Percentiles rank a stretch among this genome's conserved stretches.
These are phyloP conservation scores for Plutella xylostella DNA, from an alignment of 2,888 invertebrate genomes.

Conservation along the genomic window DNA sequence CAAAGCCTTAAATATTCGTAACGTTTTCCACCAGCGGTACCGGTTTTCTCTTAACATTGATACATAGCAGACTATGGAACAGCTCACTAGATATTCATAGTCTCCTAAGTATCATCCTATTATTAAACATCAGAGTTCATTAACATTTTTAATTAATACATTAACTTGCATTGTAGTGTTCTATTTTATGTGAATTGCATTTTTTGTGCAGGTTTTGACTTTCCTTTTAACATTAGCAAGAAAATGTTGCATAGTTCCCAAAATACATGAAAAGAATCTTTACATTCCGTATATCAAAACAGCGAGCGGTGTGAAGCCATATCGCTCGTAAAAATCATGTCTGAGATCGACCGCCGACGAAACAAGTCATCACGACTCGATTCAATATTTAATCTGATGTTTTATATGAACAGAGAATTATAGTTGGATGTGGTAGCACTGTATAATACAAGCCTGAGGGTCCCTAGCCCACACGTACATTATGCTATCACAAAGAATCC, in stretches of 20 bases:
- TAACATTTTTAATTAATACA: slow-evolving; percentile 52
- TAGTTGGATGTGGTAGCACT: slow-evolving; percentile 59
- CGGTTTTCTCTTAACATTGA: slow-evolving; percentile 33
- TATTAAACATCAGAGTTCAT: slow-evolving; percentile 32
- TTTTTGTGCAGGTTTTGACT: slow-evolving; percentile 67
- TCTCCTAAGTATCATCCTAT: background rate
- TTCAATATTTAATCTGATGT: too few species aligned
- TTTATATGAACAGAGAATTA: slow-evolving; percentile 57
- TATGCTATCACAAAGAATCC: slow-evolving; percentile 4
- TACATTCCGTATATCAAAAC: slow-evolving; percentile 29
- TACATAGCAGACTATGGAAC: slow-evolving; percentile 35
- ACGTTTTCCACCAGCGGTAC: slow-evolving; percentile 49
- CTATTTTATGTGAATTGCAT: slow-evolving; percentile 58
- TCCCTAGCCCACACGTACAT: slow-evolving; percentile 17
- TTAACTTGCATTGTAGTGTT: slow-evolving; percentile 62
- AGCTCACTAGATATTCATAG: slow-evolving; percentile 8
- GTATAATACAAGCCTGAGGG: slow-evolving; percentile 19
- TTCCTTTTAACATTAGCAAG: slow-evolving; percentile 67
- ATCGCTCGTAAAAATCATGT: too few species aligned
- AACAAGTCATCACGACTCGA: too few species aligned
- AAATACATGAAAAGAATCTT: slow-evolving; percentile 23
- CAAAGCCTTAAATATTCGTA: slow-evolving; percentile 38
- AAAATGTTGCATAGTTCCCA: slow-evolving; percentile 67
- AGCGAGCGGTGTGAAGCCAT: background rate
- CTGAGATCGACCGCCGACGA: too few species aligned